A percentile compares a stretch with the other conserved stretches of the same genome.
These are phyloP conservation scores for Bubo bubo DNA, from an alignment of 2,113 vertebrate genomes.

Conservation along the genomic window DNA sequence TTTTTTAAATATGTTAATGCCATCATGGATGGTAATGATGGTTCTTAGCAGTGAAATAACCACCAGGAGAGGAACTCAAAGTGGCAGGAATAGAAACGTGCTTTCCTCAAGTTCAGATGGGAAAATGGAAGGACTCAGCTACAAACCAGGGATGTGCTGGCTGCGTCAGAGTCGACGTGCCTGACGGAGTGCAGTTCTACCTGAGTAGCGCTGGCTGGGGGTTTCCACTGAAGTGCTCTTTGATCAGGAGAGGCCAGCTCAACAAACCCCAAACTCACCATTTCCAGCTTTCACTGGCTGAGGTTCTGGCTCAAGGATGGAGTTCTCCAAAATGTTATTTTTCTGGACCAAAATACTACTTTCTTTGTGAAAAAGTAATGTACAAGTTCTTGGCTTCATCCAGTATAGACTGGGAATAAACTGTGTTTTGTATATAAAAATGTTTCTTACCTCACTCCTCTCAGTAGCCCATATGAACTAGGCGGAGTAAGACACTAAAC, in stretches of 20 bases:
- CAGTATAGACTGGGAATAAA: background rate
- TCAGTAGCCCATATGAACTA: background rate
- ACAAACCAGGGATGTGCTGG: accelerated
- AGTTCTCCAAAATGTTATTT: background rate
- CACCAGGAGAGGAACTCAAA: background rate
- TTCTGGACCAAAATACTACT: background rate
- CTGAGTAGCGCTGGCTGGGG: accelerated
- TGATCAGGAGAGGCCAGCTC: background rate
- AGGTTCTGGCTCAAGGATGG: background rate
- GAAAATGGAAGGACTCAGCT: background rate
- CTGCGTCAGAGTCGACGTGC: background rate
- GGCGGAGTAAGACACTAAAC: background rate
- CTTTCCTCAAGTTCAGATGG: background rate
- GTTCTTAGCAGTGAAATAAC: background rate
- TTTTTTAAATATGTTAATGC: background rate
- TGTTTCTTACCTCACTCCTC: background rate
- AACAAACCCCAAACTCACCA: background rate
- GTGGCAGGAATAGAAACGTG: background rate
- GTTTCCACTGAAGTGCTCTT: background rate
- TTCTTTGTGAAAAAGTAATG: background rate
- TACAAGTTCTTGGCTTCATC: background rate
- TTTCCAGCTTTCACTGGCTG: background rate
- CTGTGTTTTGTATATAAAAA: background rate
- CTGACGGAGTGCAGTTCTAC: background rate
- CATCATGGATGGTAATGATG: background rate